Percentiles rank a stretch among this genome's conserved stretches.
These are phyloP conservation scores for Proctacanthus coquilletti DNA, from an alignment of 1,140 invertebrate genomes.

Conservation along the genomic window DNA sequence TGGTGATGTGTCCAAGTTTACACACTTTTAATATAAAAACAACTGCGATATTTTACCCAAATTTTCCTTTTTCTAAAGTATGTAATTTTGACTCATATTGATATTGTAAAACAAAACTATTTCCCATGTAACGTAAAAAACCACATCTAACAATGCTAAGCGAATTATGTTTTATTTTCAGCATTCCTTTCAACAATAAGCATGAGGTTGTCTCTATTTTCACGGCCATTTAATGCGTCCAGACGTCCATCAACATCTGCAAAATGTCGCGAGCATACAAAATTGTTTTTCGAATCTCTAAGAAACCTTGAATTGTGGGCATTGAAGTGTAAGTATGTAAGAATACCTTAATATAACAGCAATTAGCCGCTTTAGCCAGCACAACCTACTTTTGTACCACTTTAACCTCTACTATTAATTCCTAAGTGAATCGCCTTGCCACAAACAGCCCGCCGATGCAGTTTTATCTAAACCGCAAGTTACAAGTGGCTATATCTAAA, in stretches of 20 bases:
- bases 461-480: neutral
- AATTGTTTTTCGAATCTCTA: constrained; percentile 17
- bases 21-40: too few species aligned
- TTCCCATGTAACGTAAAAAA: too few species aligned
- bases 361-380: neutral
- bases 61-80: too few species aligned
- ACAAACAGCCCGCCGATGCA: neutral
- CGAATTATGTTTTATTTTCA: too few species aligned
- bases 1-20: too few species aligned
- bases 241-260: constrained; percentile 17
- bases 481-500: constrained; percentile 4
- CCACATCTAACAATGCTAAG: too few species aligned
- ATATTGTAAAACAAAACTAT: too few species aligned
- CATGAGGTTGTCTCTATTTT: too few species aligned
- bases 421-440: neutral
- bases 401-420: neutral
- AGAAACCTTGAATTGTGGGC: constrained; percentile 29
- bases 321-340: constrained; percentile 20
- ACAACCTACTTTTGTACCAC: neutral
- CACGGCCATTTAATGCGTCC: constrained; percentile 22
- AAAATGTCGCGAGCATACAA: constrained; percentile 19
- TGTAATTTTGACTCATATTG: too few species aligned
- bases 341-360: neutral
- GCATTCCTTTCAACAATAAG: too few species aligned
- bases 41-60: too few species aligned